Evolutionary conservation across 2,113 vertebrate genomes (phyloP).

Genomic region (Grallaria varia): DNA sequence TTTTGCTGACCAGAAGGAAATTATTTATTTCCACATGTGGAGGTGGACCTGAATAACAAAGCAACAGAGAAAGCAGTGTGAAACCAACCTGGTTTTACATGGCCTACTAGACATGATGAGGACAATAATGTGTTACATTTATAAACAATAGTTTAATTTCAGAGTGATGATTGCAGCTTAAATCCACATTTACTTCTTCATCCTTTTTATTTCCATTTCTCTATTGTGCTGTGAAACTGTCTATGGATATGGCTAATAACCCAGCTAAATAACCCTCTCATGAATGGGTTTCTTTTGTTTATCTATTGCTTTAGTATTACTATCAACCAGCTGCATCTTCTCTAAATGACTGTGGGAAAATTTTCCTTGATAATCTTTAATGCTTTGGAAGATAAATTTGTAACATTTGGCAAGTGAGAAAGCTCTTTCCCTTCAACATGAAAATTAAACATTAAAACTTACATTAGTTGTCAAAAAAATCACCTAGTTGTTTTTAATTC

Average conservation of each 20-base stretch:
- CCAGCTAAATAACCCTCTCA: slow-evolving; percentile 87
- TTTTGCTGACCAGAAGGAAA: slow-evolving; percentile 19
- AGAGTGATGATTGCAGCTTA: slow-evolving; percentile 62
- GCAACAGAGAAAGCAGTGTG: slow-evolving; percentile 72
- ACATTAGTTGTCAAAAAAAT: not conserved
- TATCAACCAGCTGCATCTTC: slow-evolving; percentile 62
- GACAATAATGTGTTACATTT: slow-evolving; percentile 60
- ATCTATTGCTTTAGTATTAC: slow-evolving; percentile 54
- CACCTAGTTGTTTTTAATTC: not conserved
- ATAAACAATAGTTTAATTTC: slow-evolving; percentile 67
- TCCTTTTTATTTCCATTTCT: slow-evolving; percentile 77
- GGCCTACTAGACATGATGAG: slow-evolving; percentile 73
- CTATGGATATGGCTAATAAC: slow-evolving; percentile 78
- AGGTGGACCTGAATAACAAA: slow-evolving; percentile 17
- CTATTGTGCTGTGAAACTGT: slow-evolving; percentile 80
- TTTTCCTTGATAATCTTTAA: slow-evolving; percentile 8
- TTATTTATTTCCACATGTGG: not conserved
- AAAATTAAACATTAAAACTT: not conserved
- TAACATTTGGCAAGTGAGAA: not conserved
- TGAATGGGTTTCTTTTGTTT: slow-evolving; percentile 61
- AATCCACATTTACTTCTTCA: slow-evolving; percentile 74
- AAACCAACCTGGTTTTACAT: slow-evolving; percentile 83
- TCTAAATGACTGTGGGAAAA: slow-evolving; percentile 43
- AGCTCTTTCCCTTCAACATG: not conserved
- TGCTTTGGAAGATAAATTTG: not conserved